phyloP scores from a whole-genome alignment of 2,888 invertebrate species.

The Philereme transversata region DNA sequence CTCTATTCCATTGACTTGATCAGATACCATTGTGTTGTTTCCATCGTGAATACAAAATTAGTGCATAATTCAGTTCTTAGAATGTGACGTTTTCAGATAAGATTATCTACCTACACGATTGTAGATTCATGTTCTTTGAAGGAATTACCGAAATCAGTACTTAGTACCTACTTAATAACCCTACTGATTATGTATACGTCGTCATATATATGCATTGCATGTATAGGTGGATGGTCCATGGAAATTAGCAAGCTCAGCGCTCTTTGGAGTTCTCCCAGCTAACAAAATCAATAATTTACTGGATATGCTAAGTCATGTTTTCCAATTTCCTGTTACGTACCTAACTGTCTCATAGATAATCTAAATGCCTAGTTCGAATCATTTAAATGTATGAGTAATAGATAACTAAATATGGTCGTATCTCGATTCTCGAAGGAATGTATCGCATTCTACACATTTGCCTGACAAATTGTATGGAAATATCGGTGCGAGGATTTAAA shows the following conservation, averaged over 20 bases:
- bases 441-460: slow-evolving; percentile 40
- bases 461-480: no score
- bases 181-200: no score
- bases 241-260: no score
- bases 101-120: slow-evolving; percentile 18
- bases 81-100: slow-evolving; percentile 28
- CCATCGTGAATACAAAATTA: slow-evolving; percentile 28
- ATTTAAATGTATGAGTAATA: slow-evolving; percentile 44
- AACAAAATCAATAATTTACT: slow-evolving; percentile 9
- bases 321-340: slow-evolving; percentile 24
- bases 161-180: no score
- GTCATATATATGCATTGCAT: no score
- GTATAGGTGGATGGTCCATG: no score
- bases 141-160: neutral
- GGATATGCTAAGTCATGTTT: neutral
- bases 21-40: slow-evolving; percentile 23
- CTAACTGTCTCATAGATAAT: slow-evolving; percentile 28
- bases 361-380: slow-evolving; percentile 31
- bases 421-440: slow-evolving; percentile 43
- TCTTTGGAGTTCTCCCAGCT: neutral
- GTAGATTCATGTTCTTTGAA: slow-evolving; percentile 14
- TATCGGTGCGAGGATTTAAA: no score
- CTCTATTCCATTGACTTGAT: slow-evolving; percentile 21
- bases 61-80: slow-evolving; percentile 21
- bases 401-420: slow-evolving; percentile 41